Conservation (phyloP, 1,140 invertebrate genomes). For the Bombus vancouverensis region DNA sequence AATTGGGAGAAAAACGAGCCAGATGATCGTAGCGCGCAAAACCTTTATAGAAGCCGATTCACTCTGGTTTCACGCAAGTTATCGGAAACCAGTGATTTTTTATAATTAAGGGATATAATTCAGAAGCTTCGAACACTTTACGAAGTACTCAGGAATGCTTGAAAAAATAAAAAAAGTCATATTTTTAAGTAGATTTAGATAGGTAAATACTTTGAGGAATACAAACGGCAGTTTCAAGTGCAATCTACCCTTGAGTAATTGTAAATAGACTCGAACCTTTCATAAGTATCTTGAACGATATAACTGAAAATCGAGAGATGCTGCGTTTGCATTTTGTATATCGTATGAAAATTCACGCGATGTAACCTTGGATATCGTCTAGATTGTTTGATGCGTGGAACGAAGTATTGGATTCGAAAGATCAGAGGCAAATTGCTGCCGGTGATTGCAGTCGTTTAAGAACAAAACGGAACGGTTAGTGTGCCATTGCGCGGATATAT, state of each 20-base stretch:
- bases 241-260: too few relatives aligned
- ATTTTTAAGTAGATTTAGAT: too few relatives aligned
- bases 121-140: not conserved
- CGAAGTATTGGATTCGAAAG: slow-evolving; percentile 59
- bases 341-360: not conserved
- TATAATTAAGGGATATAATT: not conserved
- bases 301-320: too few relatives aligned
- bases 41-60: not conserved
- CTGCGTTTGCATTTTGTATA: not conserved
- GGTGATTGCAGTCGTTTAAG: slow-evolving; percentile 64
- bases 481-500: slow-evolving; percentile 64
- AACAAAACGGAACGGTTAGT: slow-evolving; percentile 72
- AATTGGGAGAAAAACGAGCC: not conserved
- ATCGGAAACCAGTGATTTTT: not conserved
- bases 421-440: slow-evolving; percentile 74
- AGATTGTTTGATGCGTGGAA: slow-evolving; percentile 8
- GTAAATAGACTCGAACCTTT: too few relatives aligned
- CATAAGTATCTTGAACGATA: not conserved
- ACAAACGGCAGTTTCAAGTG: too few relatives aligned
- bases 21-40: not conserved
- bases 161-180: not conserved
- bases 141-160: not conserved
- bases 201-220: too few relatives aligned
- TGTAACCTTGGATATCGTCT: too few relatives aligned
- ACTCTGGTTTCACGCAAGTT: not conserved